phyloP scores from a whole-genome alignment of 2,888 invertebrate species.

The Torymus tubicola region DNA sequence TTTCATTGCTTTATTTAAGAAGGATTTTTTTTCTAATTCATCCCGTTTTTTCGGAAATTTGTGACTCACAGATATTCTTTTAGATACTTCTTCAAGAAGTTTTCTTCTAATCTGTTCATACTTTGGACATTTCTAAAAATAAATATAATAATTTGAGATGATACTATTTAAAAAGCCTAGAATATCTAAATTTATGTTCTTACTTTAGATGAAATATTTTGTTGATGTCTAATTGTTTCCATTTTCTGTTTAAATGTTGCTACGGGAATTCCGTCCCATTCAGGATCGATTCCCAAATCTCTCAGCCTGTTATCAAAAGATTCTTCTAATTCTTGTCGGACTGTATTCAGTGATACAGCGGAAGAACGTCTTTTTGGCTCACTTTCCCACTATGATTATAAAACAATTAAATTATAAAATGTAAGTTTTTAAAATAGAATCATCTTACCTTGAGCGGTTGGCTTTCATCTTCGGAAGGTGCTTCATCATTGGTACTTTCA shows the following conservation, averaged over 20 bases:
- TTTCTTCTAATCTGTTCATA: constrained; percentile 77
- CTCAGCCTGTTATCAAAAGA: constrained; percentile 79
- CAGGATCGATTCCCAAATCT: constrained; percentile 81
- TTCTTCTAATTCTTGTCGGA: constrained; percentile 67
- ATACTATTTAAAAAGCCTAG: no score
- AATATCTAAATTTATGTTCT: neutral
- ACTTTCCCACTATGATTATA: neutral
- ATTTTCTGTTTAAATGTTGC: constrained; percentile 80
- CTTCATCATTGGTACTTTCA: constrained; percentile 58
- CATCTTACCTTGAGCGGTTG: constrained; percentile 20
- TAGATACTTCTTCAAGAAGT: constrained; percentile 77
- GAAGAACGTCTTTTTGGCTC: constrained; percentile 37
- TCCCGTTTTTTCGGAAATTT: constrained; percentile 64
- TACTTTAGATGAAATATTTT: constrained; percentile 80
- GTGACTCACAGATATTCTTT: constrained; percentile 70
- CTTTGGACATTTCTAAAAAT: constrained; percentile 77
- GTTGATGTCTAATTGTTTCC: constrained; percentile 79
- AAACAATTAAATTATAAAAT: no score
- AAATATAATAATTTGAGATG: no score
- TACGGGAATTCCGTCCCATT: constrained; percentile 80
- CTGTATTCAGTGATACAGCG: constrained; percentile 56
- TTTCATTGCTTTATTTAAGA: constrained; percentile 77
- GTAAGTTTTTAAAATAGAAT: no score
- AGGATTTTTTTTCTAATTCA: constrained; percentile 72
- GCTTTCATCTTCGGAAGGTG: neutral